Evolutionary conservation across 2,797 vertebrate species (phyloP), one percentile per base, ranked within the genome.

Genomic region (Apodemus agrarius): DNA sequence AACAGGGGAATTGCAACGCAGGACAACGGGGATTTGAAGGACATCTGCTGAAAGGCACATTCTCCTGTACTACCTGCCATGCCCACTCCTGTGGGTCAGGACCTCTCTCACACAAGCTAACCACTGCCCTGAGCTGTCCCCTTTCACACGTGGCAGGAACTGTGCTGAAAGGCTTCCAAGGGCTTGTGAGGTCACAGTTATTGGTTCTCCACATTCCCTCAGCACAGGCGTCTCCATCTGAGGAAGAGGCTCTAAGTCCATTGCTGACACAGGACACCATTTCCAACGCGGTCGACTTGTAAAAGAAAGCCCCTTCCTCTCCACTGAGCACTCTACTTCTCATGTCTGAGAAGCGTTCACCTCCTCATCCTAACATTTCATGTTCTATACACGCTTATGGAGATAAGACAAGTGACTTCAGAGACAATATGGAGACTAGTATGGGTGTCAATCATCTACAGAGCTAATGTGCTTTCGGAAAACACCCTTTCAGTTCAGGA

Each of bases 331-430:
- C 24, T 88, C 19, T 80, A 34, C n/a, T 43, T 78, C 89, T 90
- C 84, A 46, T 65, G 93, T 72, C 79, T 86, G 49, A 93, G 91
- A 86, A 54, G 59, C 40, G 65, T 78, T 83, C 78, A 72, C 37
- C 63, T 94, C 91, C 49, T 87, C 40, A 89, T 89, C 34, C 84
- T 67, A 87, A 90, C 78, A 85, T 78, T 84, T 72, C 92, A n/a
- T 95, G 94, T 89, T 43, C 54, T 92, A 46, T 22, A 72, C 1
- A n/a, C 46, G n/a, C 13, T 22, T 43, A 6, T 72, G 46, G 61
- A 86, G 59, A 83, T 84, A 49, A 63, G 95, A 97, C 46, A 96
- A 84, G 87, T 43, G 37, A 10, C 37, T 93, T 93, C 46, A 79
- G 31, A 76, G 40, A 94, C n/a, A 67, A 83, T 63, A 67, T 46